Base-by-base conservation (phyloP, 2,797 vertebrate species). In the Ficedula albicollis region DNA sequence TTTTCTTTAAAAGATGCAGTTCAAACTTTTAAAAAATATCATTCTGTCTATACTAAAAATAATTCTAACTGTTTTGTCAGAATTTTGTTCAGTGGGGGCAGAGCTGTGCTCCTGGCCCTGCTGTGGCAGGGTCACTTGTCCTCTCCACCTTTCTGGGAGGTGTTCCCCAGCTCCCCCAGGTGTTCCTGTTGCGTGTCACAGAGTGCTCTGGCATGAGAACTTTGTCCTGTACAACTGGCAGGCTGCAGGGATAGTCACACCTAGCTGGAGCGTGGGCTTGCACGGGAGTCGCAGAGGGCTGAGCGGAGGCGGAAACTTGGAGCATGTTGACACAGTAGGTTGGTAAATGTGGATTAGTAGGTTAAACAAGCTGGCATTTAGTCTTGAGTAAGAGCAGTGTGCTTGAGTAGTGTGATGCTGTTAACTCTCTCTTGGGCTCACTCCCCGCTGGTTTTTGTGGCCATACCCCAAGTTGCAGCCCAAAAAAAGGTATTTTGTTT, bases 321-420 rank as follows among this genome's bases (percentile, higher is more conserved):
- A 82, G 55, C 5, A 0, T 75, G 80, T 90, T 88, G 86, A 72
- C 74, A 55, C 63, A 76, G 44, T 32, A 26, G 22, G 39, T 81
- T 92, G 73, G 51, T 89, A 79, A 79, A 90, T 87, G 77, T 79
- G 70, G 87, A 82, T 90, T 96, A 87, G 63, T 95, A 87, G 91
- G 84, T 90, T 92, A 87, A 92, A 73, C 75, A 84, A 39, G 63
- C 59, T 79, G 89, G 59, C 39, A 15, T 73, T 76, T 39, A 44
- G 48, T 84, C 67, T 87, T 84, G 89, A 76, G 70, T 82, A 92
- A 90, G 63, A 85, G n/a, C 56, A 3, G 0, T 81, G 34, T 1
- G 1, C 54, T 62, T 44, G 56, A 55, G 36, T 20, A 46, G 46
- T 68, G 46, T 66, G 83, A 29, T 54, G 54, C 30, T 34, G 34